Evolutionary conservation across 2,888 invertebrate species (phyloP).

Genomic region (Stenodema calcarata): DNA sequence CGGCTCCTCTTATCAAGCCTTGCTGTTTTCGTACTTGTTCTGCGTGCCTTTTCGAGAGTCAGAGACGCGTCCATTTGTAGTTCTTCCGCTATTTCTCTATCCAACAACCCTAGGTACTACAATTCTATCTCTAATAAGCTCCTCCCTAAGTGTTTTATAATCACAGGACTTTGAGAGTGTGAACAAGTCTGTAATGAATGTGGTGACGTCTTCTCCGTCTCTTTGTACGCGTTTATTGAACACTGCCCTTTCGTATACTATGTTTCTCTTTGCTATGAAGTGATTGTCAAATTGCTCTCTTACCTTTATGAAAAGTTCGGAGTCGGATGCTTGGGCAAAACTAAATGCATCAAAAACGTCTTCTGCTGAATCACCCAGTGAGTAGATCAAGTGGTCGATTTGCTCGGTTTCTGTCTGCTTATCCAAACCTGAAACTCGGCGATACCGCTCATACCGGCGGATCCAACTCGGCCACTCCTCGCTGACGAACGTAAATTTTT

Average conservation of each 20-base stretch:
- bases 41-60: not conserved
- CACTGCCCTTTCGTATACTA: not conserved
- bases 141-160: not conserved
- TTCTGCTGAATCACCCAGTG: not conserved
- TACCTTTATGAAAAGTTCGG: not conserved
- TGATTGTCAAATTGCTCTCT: not conserved
- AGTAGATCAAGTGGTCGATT: constrained; percentile 3
- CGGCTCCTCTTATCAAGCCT: too few relatives aligned
- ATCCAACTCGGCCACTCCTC: constrained; percentile 28
- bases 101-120: not conserved
- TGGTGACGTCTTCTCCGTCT: not conserved
- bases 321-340: not conserved
- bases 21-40: too few relatives aligned
- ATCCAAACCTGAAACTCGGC: constrained; percentile 6
- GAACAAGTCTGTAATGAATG: not conserved
- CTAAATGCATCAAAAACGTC: not conserved
- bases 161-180: not conserved
- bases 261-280: not conserved
- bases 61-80: not conserved
- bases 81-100: not conserved
- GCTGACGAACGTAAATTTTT: constrained; percentile 3
- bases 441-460: not conserved
- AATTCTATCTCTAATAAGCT: not conserved
- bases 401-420: not conserved
- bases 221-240: not conserved